Base-by-base conservation (phyloP, 2,888 invertebrate species). In the Lissocephala sabroskyi region DNA sequence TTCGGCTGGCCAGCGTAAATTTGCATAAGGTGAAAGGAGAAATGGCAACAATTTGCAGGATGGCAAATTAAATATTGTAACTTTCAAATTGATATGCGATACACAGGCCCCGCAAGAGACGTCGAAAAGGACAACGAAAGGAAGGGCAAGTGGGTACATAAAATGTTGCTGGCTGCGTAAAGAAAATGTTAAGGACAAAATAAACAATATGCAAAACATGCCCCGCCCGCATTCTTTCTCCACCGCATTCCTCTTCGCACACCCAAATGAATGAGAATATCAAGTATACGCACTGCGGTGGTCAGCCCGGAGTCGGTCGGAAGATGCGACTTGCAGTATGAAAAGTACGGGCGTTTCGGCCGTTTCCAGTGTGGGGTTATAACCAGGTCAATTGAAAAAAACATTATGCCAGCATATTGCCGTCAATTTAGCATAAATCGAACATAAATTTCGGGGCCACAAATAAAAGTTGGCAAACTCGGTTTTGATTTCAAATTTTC, bases 31-130 rank as follows among this genome's bases (percentile, higher is more conserved):
- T 7, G 45, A 58, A 55, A 71, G 52, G 41, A 49, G 46, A 61
- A 63, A 60, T 56, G 71, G 50, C 51, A 62, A 57, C 75, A 70
- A 63, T 70, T 70, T 75, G 73, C 64, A 59, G 63, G 56, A 67
- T 65, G 65, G 65, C 56, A 74, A 77, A 66, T 71, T 59, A 77
- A 71, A 71, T 71, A 77, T 66, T 77, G 71, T 70, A 59, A 55
- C 76, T 67, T 62, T 53, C 55, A 64, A 56, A 74, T 70, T 61
- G 66, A 65, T 74, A 65, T 56, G 53, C 57, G 47, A 59, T 64
- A 50, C 62, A 62, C 51, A 62, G 59, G 62, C n/a, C n/a, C n/a
- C n/a, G 53, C 49, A 62, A 29, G 32, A 39, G 37, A 36, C 30
- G 13, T 19, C 18, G 14, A 11, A 45, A 11, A 26, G 49, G 44